Conservation (phyloP, 2,797 vertebrate species). For the Pangasius djambal region DNA sequence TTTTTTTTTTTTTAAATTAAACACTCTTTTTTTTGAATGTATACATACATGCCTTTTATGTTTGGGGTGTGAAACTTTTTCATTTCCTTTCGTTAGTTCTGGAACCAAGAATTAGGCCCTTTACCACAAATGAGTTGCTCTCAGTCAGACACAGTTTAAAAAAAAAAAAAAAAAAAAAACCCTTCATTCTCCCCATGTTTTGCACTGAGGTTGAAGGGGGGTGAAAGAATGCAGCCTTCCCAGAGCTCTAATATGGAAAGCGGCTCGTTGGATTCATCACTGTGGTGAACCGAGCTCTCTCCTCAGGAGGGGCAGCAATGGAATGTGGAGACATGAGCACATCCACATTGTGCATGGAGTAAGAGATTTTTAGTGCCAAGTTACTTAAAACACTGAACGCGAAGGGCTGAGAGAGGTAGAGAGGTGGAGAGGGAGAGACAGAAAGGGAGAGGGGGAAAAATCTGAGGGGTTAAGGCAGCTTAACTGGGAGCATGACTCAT, state of each 20-base stretch:
- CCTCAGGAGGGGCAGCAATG: slow-evolving; percentile 34
- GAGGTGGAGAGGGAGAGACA: neutral
- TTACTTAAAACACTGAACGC: neutral
- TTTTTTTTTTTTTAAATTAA: neutral
- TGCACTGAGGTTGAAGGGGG: slow-evolving; percentile 29
- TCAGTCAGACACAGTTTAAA: neutral
- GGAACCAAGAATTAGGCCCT: neutral
- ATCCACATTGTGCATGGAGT: slow-evolving; percentile 6
- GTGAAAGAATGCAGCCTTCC: slow-evolving; percentile 48
- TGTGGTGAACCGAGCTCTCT: slow-evolving; percentile 14
- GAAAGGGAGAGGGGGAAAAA: neutral
- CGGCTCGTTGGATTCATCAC: neutral
- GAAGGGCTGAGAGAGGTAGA: no score
- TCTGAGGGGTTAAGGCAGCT: slow-evolving; percentile 32
- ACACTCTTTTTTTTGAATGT: no score
- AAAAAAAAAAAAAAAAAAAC: neutral
- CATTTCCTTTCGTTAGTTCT: neutral
- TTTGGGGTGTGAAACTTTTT: neutral
- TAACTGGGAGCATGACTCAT: slow-evolving; percentile 58
- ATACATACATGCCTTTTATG: no score
- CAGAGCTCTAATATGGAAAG: slow-evolving; percentile 10
- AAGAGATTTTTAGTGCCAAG: neutral
- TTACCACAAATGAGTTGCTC: neutral
- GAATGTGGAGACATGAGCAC: slow-evolving; percentile 47
- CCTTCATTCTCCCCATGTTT: slow-evolving; percentile 1